Evolutionary conservation across 2,113 vertebrate genomes (phyloP), one percentile per base, ranked within the genome.

Genomic region (Struthio camelus): DNA sequence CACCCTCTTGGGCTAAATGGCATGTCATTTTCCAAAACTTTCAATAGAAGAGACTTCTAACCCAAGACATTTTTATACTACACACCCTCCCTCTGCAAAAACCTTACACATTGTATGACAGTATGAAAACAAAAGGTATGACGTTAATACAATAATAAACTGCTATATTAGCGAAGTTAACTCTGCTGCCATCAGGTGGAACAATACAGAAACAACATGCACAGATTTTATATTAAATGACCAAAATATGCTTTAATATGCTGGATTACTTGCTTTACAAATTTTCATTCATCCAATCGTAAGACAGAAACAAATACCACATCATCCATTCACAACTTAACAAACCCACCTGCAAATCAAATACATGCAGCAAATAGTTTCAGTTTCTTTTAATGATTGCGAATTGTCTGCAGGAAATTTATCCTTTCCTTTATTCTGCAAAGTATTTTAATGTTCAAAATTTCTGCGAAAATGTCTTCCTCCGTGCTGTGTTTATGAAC

Each of bases 161-260:
- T 36, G n/a, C 28, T 54, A 20, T 51, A 11, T 19, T n/a, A 11
- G 8, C 5, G 50, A 13, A 42, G 0, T 34, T 87, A 58, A 66
- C 79, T 96, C 24, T 96, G 82, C 93, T 96, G 94, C 95, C 95
- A 86, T 93, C 94, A 75, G 25, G 92, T 93, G 93, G 87, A 88
- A 48, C 16, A 24, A 85, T 18, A 25, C 12, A 46, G 46, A 90
- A 86, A 79, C 75, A 83, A 51, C 56, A 80, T 69, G 23, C 56
- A 40, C n/a, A 36, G 28, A 38, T 56, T 69, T 78, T 50, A 4
- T 6, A 38, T 72, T 58, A 42, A 69, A 77, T 10, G 27, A 44
- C 20, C 18, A 62, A 76, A 85, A 44, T n/a, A 32, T 58, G n/a
- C n/a, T n/a, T n/a, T n/a, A n/a, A 17, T 34, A 12, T 50, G 11